Evolutionary conservation across 2,888 invertebrate genomes (phyloP).

Genomic region (Magallana nippona): DNA sequence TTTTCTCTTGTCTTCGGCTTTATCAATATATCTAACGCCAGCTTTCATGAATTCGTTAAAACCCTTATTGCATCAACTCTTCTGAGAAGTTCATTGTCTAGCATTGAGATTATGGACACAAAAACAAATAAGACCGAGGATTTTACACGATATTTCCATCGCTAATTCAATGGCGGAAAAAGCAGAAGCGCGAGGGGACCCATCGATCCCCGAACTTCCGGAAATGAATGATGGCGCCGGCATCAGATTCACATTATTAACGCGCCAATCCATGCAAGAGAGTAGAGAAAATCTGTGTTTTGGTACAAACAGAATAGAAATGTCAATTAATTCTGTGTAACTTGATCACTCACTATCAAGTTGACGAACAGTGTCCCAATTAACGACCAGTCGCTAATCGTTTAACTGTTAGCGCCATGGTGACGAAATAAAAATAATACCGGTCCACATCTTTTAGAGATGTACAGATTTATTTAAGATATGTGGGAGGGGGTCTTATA

Average conservation of each 20-base stretch:
- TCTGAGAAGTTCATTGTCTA: not conserved
- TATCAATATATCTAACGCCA: not conserved
- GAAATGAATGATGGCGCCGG: conserved; percentile 18
- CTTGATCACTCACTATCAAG: not conserved
- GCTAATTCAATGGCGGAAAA: not conserved
- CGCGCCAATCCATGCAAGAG: not conserved
- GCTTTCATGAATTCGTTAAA: not conserved
- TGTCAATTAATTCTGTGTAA: not conserved
- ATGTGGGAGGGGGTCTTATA: conserved; percentile 59
- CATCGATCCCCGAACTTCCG: conserved; percentile 19
- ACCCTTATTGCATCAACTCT: not conserved
- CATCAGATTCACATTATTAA: conserved; percentile 25
- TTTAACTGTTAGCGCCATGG: not conserved
- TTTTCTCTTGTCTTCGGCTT: not conserved
- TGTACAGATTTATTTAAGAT: not conserved
- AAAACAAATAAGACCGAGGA: conserved; percentile 24
- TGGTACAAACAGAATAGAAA: not conserved
- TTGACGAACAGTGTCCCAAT: not conserved
- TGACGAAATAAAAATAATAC: not conserved
- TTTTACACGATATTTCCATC: conserved; percentile 18
- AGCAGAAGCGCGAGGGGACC: not conserved
- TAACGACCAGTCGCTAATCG: not conserved
- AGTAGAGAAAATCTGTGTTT: not conserved
- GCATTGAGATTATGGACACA: not conserved
- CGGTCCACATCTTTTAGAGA: too few relatives aligned